Conservation (phyloP, 1,140 invertebrate species). For the Vollenhovia emeryi region DNA sequence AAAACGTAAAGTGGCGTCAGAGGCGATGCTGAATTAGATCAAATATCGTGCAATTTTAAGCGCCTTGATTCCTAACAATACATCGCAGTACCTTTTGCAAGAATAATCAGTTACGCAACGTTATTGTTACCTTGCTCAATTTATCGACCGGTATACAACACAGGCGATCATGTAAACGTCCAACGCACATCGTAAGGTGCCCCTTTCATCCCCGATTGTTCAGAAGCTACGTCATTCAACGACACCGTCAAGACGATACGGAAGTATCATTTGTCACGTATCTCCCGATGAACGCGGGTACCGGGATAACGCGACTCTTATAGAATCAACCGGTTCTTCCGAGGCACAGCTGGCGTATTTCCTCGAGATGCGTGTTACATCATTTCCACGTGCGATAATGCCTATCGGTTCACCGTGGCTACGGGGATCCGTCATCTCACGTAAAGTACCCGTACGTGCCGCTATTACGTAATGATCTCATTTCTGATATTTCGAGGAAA, state of each 20-base stretch:
- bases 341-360: constrained; percentile 2
- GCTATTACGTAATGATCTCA: background rate
- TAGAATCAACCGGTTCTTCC: background rate
- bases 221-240: background rate
- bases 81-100: background rate
- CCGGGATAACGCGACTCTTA: background rate
- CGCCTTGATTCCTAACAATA: constrained; percentile 17
- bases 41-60: constrained; percentile 9
- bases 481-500: background rate
- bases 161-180: background rate
- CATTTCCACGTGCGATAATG: background rate
- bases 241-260: background rate
- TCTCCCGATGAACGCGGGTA: background rate
- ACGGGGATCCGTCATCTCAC: constrained; percentile 14
- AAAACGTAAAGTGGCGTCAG: background rate
- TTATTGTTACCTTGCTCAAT: background rate
- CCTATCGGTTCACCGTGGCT: constrained; percentile 20
- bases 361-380: background rate
- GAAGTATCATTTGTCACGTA: constrained; percentile 30
- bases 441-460: background rate
- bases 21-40: background rate
- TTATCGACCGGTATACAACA: background rate
- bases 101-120: background rate
- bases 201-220: background rate
- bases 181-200: background rate